Conservation (phyloP, 2,113 vertebrate genomes). For the Mugil cephalus region DNA sequence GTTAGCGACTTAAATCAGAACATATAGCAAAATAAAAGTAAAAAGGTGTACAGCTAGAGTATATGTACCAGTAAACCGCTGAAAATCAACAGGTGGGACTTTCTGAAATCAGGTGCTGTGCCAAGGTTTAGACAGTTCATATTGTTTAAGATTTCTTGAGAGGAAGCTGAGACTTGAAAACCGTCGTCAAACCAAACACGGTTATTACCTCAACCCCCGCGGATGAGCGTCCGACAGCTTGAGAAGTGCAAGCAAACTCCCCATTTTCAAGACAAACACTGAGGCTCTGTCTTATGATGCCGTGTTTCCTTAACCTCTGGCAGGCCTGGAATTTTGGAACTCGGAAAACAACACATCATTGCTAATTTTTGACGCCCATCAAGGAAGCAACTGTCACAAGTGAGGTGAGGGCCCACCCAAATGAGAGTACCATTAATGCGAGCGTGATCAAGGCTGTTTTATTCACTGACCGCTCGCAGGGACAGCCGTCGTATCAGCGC, state of each 20-base stretch:
- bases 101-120: no score
- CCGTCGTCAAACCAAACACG: conserved; percentile 37
- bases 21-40: no score
- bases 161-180: conserved; percentile 22
- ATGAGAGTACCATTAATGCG: conserved; percentile 47
- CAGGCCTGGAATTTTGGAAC: conserved; percentile 49
- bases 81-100: no score
- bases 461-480: conserved; percentile 31
- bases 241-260: conserved; percentile 37
- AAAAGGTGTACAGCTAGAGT: no score
- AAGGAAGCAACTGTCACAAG: conserved; percentile 63
- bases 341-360: conserved; percentile 62
- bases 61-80: no score
- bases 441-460: conserved; percentile 33
- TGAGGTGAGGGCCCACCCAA: conserved; percentile 69
- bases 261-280: conserved; percentile 64
- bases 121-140: not conserved
- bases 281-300: conserved; percentile 50
- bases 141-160: not conserved
- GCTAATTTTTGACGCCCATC: conserved; percentile 60
- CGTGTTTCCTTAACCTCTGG: conserved; percentile 74
- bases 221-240: conserved; percentile 27
- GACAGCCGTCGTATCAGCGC: not conserved
- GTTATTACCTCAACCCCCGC: not conserved
- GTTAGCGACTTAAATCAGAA: no score